Base-by-base conservation (phyloP, 2,888 invertebrate species). In the Agapetus fuscipes region DNA sequence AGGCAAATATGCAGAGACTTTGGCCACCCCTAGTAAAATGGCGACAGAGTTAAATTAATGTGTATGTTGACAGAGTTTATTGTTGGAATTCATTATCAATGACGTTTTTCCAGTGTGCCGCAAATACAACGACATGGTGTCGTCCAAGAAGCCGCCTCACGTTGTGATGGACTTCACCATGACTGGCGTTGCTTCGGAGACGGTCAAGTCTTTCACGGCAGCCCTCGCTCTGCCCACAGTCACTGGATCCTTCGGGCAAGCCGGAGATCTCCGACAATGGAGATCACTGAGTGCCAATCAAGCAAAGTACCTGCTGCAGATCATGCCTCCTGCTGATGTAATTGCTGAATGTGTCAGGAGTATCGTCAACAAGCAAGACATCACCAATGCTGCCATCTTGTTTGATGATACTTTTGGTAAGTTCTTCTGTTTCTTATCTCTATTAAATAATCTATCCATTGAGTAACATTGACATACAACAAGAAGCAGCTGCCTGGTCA, bases 341-440 rank as follows among this genome's bases (percentile, higher is more conserved):
- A 77, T 91, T 46, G 84, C 90, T 0, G 85, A 88, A 59, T 78
- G 84, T 1, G 76, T 95, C 1, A 69, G 88, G 38, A 82, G 86
- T 30, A 78, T 94, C 50, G 85, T 89, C 3, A 69, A 76, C 0
- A 75, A 78, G 48, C 83, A 90, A 62, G 89, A 91, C 55, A 86
- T 94, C 38, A 86, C 87, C 3, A 91, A 90, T 56, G 90, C 91
- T 10, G 94, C 89, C 4, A 86, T 96, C 33, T 71, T 96, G 30
- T 94, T 87, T 57, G 94, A 96, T 54, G 78, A 83, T 15, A 78
- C 80, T 26, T 93, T 90, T 56, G 80, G 87, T 87, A 59, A 55
- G 71, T 57, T 45, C 34, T 43, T 32, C 41, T 43, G 28, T 37
- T 17, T 28, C 40, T 31, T 16, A 32, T 2, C 11, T 17, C 6